Percentiles rank a stretch among this genome's conserved stretches.
Conservation (phyloP, 1,140 invertebrate species). For the Harlomillsia oculata region DNA sequence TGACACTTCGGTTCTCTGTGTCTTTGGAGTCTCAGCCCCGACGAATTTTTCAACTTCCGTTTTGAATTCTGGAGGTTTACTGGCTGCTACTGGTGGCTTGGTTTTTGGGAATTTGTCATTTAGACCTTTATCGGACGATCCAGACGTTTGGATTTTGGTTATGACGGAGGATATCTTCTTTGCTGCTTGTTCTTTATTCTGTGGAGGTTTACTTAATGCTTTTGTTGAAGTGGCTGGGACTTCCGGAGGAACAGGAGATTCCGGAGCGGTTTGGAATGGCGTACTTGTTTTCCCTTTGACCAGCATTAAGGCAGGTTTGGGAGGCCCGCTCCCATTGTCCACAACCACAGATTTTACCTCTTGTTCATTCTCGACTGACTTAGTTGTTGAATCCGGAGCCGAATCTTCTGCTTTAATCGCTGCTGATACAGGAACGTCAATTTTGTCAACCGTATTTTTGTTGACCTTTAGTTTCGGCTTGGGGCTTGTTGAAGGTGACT, state of each 20-base stretch:
- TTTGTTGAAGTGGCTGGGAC: neutral
- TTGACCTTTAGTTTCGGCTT: neutral
- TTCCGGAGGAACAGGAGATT: neutral
- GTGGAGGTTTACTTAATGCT: slow-evolving; percentile 2
- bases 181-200: slow-evolving; percentile 31
- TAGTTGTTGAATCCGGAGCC: neutral
- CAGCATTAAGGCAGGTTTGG: slow-evolving; percentile 32
- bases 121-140: slow-evolving; percentile 11
- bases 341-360: slow-evolving; percentile 30
- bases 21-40: slow-evolving; percentile 40
- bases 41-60: slow-evolving; percentile 53
- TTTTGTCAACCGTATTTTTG: neutral
- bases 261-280: slow-evolving; percentile 7
- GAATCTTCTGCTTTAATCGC: slow-evolving; percentile 17
- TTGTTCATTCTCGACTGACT: slow-evolving; percentile 1
- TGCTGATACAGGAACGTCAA: too few species aligned
- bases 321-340: slow-evolving; percentile 27
- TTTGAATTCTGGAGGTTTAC: slow-evolving; percentile 35
- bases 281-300: slow-evolving; percentile 25
- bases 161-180: slow-evolving; percentile 34
- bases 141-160: slow-evolving; percentile 22
- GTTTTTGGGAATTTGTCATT: slow-evolving; percentile 7
- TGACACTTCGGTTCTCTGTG: slow-evolving; percentile 50
- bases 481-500: neutral
- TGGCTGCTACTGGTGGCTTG: neutral